Percentiles rank a stretch among this genome's conserved stretches.
Evolutionary conservation across 2,888 invertebrate species (phyloP).

Genomic region (Polyommatus iphigenia): DNA sequence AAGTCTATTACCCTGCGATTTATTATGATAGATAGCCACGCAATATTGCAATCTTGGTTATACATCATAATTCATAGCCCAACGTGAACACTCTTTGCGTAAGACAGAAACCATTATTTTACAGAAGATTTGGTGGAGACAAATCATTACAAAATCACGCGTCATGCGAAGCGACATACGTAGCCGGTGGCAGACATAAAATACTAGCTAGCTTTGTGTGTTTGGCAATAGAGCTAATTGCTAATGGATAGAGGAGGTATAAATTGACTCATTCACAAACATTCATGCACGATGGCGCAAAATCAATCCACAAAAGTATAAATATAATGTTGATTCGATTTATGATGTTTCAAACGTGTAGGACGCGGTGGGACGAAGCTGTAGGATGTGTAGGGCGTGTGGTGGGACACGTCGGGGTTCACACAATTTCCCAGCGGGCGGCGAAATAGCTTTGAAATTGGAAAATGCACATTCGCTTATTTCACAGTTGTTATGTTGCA

Average conservation of each 20-base stretch:
- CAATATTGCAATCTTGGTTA: not conserved
- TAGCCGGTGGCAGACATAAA: too few species aligned
- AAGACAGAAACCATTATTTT: not conserved
- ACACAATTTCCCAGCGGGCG: not conserved
- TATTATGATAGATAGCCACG: too few species aligned
- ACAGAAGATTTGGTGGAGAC: too few species aligned
- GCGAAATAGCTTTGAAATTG: conserved; percentile 10
- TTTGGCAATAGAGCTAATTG: too few species aligned
- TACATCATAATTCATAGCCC: not conserved
- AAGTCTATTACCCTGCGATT: too few species aligned
- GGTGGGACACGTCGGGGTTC: not conserved
- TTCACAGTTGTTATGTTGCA: not conserved
- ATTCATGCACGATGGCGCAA: not conserved
- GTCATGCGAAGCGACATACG: too few species aligned
- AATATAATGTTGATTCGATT: not conserved
- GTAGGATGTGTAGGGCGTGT: not conserved
- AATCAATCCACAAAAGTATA: not conserved
- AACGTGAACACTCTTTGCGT: not conserved
- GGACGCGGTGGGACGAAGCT: not conserved
- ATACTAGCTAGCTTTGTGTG: too few species aligned
- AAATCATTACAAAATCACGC: too few species aligned
- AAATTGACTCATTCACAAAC: not conserved
- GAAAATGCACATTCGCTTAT: conserved; percentile 19
- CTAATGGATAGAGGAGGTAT: too few species aligned
- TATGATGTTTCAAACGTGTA: not conserved